These are phyloP conservation scores for Trematocara zebra DNA, from an alignment of 2,113 vertebrate genomes.

Conservation along the genomic window DNA sequence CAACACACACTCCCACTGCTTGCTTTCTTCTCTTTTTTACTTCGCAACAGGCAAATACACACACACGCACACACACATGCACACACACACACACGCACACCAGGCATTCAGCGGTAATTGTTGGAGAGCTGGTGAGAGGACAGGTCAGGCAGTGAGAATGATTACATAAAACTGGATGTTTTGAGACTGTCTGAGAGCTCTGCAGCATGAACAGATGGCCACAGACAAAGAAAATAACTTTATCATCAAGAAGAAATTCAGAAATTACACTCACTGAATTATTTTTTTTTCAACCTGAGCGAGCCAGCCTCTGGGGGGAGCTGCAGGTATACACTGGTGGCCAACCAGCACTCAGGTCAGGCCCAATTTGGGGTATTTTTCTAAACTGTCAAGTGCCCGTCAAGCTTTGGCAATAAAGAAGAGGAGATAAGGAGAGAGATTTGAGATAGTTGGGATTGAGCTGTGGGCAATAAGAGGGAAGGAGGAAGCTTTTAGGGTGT, in stretches of 20 bases:
- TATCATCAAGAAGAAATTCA: background rate
- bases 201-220: background rate
- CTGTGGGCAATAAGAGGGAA: slow-evolving; percentile 28
- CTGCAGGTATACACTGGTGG: slow-evolving; percentile 22
- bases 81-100: background rate
- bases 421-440: slow-evolving; percentile 42
- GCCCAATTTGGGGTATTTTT: slow-evolving; percentile 6
- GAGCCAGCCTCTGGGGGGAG: slow-evolving; percentile 36
- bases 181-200: background rate
- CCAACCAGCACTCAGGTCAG: background rate
- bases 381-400: slow-evolving; percentile 29
- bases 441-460: slow-evolving; percentile 38
- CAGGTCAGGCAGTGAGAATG: slow-evolving; percentile 40
- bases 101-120: slow-evolving; percentile 30
- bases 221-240: slow-evolving; percentile 2
- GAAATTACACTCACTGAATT: background rate
- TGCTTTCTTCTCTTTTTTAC: background rate
- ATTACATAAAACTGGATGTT: slow-evolving; percentile 41
- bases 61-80: background rate
- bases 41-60: slow-evolving; percentile 10
- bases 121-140: slow-evolving; percentile 1
- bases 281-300: background rate
- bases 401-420: slow-evolving; percentile 38
- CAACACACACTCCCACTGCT: slow-evolving; percentile 3
- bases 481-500: slow-evolving; percentile 35